phyloP scores from a whole-genome alignment of 2,113 vertebrate species.

The Trematocara nigrifrons region DNA sequence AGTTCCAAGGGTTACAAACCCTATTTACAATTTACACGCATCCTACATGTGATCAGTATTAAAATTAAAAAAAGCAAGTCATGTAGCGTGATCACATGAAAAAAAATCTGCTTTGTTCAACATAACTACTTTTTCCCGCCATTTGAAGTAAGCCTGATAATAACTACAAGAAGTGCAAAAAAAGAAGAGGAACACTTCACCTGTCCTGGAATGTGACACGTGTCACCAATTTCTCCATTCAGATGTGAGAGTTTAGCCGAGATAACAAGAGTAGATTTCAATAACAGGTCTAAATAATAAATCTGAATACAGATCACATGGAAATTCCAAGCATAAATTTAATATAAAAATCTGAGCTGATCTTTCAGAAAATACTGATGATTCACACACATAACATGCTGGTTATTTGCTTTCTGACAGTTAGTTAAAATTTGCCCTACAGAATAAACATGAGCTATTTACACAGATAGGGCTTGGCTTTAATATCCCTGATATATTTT shows the following conservation, averaged over 20 bases:
- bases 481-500: neutral
- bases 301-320: neutral
- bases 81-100: too few relatives aligned
- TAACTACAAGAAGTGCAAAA: neutral
- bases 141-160: neutral
- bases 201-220: neutral
- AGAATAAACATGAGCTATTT: neutral
- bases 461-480: neutral
- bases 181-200: neutral
- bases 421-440: neutral
- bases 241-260: neutral
- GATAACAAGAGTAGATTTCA: neutral
- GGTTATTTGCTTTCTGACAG: neutral
- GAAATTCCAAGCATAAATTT: too few relatives aligned
- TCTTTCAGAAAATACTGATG: neutral
- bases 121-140: neutral
- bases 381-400: neutral
- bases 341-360: neutral
- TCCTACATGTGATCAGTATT: neutral
- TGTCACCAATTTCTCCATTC: neutral
- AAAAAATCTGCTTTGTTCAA: neutral
- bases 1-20: neutral
- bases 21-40: neutral
- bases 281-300: neutral
- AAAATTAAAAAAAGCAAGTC: neutral